phyloP scores from a whole-genome alignment of 2,113 vertebrate species.

The Prunella himalayana region DNA sequence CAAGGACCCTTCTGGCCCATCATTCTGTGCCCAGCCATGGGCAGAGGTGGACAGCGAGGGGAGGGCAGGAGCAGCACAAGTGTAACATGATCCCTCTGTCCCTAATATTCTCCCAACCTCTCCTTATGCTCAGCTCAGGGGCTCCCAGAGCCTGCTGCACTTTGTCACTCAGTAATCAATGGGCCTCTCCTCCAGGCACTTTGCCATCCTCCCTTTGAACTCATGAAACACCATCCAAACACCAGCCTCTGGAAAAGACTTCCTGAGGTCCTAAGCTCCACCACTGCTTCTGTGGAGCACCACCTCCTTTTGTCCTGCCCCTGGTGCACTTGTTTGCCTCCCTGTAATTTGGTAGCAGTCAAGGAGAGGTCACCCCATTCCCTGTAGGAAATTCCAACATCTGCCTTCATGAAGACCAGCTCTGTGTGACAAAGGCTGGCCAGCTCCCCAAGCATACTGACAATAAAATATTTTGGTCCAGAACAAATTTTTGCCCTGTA shows the following conservation, averaged over 20 bases:
- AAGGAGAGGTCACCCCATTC: not conserved
- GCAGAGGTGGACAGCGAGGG: rapidly evolving
- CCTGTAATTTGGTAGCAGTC: not conserved
- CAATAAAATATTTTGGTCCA: not conserved
- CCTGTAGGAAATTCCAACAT: not conserved
- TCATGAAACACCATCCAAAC: not conserved
- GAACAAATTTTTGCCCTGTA: not conserved
- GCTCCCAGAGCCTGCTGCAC: not conserved
- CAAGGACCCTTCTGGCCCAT: not conserved
- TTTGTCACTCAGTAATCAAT: not conserved
- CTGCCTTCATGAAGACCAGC: not conserved
- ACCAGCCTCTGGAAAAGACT: not conserved
- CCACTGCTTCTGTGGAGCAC: not conserved
- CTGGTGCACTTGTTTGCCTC: not conserved
- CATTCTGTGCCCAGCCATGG: not conserved
- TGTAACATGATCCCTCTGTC: rapidly evolving
- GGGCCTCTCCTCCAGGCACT: not conserved
- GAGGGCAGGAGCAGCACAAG: not conserved
- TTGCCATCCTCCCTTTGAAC: not conserved
- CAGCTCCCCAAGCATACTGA: not conserved
- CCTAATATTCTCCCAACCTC: not conserved
- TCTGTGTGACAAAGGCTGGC: not conserved
- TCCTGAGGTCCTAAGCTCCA: not conserved
- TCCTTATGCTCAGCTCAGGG: rapidly evolving
- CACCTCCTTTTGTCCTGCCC: not conserved